Percentiles rank a stretch among this genome's conserved stretches.
phyloP scores from a whole-genome alignment of 2,113 vertebrate genomes.

The Malurus elegans region DNA sequence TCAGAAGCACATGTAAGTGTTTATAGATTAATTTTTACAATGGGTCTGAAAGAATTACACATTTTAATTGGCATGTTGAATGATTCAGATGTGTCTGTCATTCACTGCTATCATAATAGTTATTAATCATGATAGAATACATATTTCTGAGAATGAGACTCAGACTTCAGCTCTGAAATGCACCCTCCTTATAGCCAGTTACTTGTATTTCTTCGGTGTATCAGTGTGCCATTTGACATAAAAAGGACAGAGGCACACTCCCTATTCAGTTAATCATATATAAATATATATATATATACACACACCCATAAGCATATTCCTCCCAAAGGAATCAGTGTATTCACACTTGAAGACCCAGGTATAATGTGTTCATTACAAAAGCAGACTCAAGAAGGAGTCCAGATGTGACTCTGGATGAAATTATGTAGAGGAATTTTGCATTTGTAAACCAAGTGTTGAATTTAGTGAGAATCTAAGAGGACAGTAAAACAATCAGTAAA shows the following conservation, averaged over 20 bases:
- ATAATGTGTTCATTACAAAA: not conserved
- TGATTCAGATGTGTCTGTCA: not conserved
- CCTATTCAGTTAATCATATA: not conserved
- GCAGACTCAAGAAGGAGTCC: not conserved
- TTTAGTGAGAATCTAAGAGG: not conserved
- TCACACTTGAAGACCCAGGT: not conserved
- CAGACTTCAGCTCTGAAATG: not conserved
- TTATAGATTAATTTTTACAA: not conserved
- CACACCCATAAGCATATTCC: not conserved
- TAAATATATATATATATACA: not conserved
- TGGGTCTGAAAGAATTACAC: not conserved
- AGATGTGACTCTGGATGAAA: not conserved
- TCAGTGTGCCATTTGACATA: not conserved
- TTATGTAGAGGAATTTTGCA: not conserved
- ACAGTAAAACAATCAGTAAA: not conserved
- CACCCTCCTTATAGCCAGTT: not conserved
- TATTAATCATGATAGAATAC: not conserved
- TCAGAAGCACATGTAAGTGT: not conserved
- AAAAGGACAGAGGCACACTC: not conserved
- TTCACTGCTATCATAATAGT: not conserved
- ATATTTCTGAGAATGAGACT: not conserved
- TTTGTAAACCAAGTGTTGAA: not conserved
- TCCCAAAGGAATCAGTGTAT: not conserved
- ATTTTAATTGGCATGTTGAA: not conserved
- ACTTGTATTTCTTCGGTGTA: not conserved